Evolutionary conservation across 2,797 vertebrate species (phyloP).

Genomic region (Sebastes ruberrimus): DNA sequence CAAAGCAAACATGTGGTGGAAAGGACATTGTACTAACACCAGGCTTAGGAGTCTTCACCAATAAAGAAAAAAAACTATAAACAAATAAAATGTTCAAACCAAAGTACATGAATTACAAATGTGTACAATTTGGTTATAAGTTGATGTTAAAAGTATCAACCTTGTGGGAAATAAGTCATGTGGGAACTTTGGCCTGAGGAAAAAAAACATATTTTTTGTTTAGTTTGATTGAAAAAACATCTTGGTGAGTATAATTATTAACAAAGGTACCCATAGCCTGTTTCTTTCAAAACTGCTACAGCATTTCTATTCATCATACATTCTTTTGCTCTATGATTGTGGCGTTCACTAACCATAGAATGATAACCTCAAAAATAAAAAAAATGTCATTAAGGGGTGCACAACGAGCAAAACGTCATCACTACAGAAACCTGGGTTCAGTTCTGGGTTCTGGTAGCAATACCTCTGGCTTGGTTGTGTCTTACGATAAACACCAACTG

Average conservation of each 20-base stretch:
- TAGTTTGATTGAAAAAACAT: conserved; percentile 23
- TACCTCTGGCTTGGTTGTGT: not conserved
- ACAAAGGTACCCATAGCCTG: not conserved
- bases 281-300: not conserved
- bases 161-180: conserved; percentile 7
- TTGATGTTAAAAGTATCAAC: conserved; percentile 69
- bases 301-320: conserved; percentile 26
- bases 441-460: not conserved
- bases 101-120: conserved; percentile 91
- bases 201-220: not conserved
- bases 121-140: conserved; percentile 85
- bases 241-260: conserved; percentile 9
- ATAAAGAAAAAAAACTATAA: conserved; percentile 67
- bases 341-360: conserved; percentile 17
- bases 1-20: conserved; percentile 79
- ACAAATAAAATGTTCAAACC: conserved; percentile 81
- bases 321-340: conserved; percentile 14
- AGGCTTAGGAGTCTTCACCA: conserved; percentile 69
- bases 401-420: not conserved
- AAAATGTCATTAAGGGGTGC: not conserved
- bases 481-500: not conserved
- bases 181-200: not conserved
- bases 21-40: conserved; percentile 63
- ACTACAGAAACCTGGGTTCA: not conserved
- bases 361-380: conserved; percentile 14